Evolutionary conservation across 2,113 vertebrate genomes (phyloP).

Genomic region (Loxodonta africana): DNA sequence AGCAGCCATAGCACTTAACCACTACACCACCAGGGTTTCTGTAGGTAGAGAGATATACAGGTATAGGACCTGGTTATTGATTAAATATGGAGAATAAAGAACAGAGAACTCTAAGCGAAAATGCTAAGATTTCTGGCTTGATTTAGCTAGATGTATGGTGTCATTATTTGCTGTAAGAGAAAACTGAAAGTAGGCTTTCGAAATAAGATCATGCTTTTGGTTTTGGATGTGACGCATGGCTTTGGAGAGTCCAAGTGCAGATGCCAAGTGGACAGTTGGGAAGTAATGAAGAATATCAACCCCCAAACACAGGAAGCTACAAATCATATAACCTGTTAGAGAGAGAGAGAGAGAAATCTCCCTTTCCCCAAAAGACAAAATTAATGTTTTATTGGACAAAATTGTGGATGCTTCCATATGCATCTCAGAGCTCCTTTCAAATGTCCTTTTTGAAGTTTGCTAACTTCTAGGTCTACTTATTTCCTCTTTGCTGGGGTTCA

Average conservation of each 20-base stretch:
- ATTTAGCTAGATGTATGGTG: background rate
- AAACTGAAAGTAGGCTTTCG: constrained; percentile 35
- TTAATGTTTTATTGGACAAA: background rate
- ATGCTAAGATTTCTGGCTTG: background rate
- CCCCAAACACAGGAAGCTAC: background rate
- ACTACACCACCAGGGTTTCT: too few relatives aligned
- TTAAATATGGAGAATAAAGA: background rate
- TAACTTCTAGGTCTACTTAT: background rate
- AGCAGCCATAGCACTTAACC: too few relatives aligned
- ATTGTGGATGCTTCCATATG: background rate
- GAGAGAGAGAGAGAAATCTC: constrained; percentile 34
- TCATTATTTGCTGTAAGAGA: constrained; percentile 21
- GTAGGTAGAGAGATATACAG: too few relatives aligned
- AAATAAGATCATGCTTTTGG: constrained; percentile 33
- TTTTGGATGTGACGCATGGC: constrained; percentile 1
- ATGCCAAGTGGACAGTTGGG: background rate
- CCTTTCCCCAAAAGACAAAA: background rate
- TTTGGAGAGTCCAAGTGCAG: background rate
- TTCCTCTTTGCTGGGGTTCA: background rate
- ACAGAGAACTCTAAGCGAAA: background rate
- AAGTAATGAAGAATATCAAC: constrained; percentile 29
- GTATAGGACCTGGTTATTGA: background rate
- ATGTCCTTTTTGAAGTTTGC: background rate
- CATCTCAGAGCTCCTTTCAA: background rate
- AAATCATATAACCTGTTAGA: background rate